Conservation (phyloP, 1,140 invertebrate species). For the Phymastichus coffea region DNA sequence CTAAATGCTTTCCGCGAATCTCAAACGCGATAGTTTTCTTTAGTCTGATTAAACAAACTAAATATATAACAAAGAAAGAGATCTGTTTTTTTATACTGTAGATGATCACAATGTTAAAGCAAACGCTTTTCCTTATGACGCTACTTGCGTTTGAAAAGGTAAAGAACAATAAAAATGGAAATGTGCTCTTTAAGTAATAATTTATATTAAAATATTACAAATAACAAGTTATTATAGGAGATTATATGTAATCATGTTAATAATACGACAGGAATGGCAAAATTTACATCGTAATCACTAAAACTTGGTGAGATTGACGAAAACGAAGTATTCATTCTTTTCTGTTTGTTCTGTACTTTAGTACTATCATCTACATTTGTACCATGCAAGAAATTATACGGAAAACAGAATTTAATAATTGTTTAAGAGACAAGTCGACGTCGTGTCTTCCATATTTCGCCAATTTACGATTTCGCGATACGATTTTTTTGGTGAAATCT, state of each 20-base stretch:
- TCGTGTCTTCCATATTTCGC: slow-evolving; percentile 1
- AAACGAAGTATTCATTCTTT: neutral
- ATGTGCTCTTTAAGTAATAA: slow-evolving; percentile 21
- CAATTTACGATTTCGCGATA: slow-evolving; percentile 10
- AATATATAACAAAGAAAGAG: too few relatives aligned
- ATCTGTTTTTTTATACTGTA: slow-evolving; percentile 11
- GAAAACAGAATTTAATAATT: neutral
- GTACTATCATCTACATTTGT: neutral
- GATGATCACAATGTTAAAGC: slow-evolving; percentile 3
- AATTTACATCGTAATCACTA: neutral
- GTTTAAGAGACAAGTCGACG: neutral
- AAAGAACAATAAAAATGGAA: slow-evolving; percentile 1
- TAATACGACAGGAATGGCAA: neutral
- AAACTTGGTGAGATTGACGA: neutral
- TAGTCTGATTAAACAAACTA: too few relatives aligned
- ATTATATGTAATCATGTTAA: neutral
- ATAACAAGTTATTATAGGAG: slow-evolving; percentile 5
- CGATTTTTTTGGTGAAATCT: neutral
- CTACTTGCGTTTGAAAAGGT: neutral
- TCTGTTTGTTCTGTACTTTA: neutral
- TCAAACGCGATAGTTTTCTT: too few relatives aligned
- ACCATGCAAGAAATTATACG: neutral
- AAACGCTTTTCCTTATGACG: neutral
- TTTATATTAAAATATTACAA: slow-evolving; percentile 16
- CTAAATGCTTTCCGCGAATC: too few relatives aligned